Evolutionary conservation across 2,797 vertebrate species (phyloP), one percentile per base, ranked within the genome.

Genomic region (Salarias fasciatus): DNA sequence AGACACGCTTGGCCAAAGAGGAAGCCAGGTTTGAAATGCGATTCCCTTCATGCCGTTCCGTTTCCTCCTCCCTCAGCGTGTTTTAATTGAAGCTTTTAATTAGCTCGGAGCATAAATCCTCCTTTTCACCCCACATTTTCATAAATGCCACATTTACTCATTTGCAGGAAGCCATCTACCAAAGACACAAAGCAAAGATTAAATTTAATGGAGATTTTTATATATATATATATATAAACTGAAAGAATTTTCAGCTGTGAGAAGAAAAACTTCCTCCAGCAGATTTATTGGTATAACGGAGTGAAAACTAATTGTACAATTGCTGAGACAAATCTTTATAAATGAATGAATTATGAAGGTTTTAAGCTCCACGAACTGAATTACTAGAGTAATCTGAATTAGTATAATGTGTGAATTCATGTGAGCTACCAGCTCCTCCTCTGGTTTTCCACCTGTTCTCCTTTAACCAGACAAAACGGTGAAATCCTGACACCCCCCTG

Each of bases 11-110:
- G 79, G 63, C 83, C 64, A 66, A 65, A 67, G 58, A 88, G 68
- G 69, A 89, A 84, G 78, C 77, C 69, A 53, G 55, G 82, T 87
- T 78, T 89, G 79, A 82, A 90, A 87, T 89, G 63, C 48, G 55
- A 86, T 86, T 85, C 72, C 60, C 42, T n/a, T 72, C 52, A 53
- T 67, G 63, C 50, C 51, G 8, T 51, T 71, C 36, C 57, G 62
- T 69, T 73, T 57, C 55, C 54, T 80, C 44, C 49, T 79, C 65
- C 67, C 83, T 80, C 67, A 72, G 44, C 60, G 11, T 63, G 53
- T 64, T 86, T 86, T 84, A 88, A 91, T 89, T 82, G 71, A 75
- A 75, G 77, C 62, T 82, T 90, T 89, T 91, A 91, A 92, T 92
- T 72, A 89, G 72, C 72, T 85, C 63, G 51, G 64, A 74, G 61